Conservation (phyloP, 1,140 invertebrate species). For the Diabrotica undecimpunctata region DNA sequence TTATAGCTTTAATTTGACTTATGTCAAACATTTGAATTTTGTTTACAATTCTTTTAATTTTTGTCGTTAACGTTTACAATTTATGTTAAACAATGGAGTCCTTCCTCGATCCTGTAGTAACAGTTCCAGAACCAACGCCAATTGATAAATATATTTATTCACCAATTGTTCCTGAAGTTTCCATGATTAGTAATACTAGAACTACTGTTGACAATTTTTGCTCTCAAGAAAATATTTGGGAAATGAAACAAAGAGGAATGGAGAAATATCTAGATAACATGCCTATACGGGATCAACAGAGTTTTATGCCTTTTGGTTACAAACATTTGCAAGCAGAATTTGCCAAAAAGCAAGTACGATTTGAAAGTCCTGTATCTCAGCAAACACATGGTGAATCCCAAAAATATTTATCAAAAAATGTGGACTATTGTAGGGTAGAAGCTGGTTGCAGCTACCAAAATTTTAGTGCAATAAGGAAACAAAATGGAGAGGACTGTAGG, state of each 20-base stretch:
- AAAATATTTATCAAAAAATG: constrained; percentile 12
- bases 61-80: not conserved
- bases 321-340: constrained; percentile 16
- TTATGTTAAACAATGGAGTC: not conserved
- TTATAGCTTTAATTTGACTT: too few relatives aligned
- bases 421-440: constrained; percentile 6
- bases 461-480: constrained; percentile 14
- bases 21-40: too few relatives aligned
- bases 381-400: constrained; percentile 18
- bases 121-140: not conserved
- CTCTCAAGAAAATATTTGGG: constrained; percentile 37
- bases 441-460: constrained; percentile 3
- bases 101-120: not conserved
- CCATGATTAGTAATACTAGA: constrained; percentile 26
- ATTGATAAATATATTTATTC: not conserved
- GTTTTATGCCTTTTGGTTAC: constrained; percentile 6
- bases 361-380: constrained; percentile 28
- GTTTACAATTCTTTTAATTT: too few relatives aligned
- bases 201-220: constrained; percentile 21
- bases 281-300: constrained; percentile 8
- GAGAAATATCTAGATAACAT: not conserved
- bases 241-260: constrained; percentile 20
- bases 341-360: constrained; percentile 34
- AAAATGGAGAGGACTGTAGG: constrained; percentile 8
- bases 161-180: constrained; percentile 41